Conservation (phyloP, 2,113 vertebrate genomes). For the Hemibagrus wyckioides region DNA sequence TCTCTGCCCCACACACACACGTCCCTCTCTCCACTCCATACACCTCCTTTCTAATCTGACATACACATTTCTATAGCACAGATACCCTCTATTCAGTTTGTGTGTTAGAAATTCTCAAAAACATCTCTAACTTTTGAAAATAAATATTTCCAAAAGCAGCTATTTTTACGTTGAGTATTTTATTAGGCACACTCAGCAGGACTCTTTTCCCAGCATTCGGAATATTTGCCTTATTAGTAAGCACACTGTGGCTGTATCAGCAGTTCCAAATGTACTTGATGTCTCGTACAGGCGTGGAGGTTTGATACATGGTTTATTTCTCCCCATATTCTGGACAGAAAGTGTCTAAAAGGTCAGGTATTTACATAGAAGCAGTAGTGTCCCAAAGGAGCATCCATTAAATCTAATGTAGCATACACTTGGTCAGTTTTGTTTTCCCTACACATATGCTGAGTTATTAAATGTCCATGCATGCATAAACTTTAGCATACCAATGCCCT, state of each 20-base stretch:
- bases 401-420: constrained; percentile 39
- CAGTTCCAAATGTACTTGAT: constrained; percentile 2
- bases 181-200: constrained; percentile 24
- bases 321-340: constrained; percentile 31
- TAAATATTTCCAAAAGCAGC: constrained; percentile 5
- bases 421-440: constrained; percentile 38
- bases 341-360: constrained; percentile 18
- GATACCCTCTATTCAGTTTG: background rate
- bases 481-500: constrained; percentile 38
- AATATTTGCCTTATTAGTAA: constrained; percentile 22
- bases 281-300: background rate
- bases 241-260: constrained; percentile 23
- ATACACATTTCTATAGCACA: background rate
- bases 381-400: constrained; percentile 37
- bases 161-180: constrained; percentile 18
- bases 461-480: constrained; percentile 53
- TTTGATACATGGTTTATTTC: constrained; percentile 30
- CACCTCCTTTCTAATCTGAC: background rate
- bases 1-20: background rate
- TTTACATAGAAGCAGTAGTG: background rate
- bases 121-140: too few relatives aligned
- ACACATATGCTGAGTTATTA: constrained; percentile 35
- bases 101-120: background rate
- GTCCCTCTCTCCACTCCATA: background rate
- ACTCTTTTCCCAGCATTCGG: background rate